phyloP scores from a whole-genome alignment of 2,113 vertebrate genomes.

The Rhombomys opimus region DNA sequence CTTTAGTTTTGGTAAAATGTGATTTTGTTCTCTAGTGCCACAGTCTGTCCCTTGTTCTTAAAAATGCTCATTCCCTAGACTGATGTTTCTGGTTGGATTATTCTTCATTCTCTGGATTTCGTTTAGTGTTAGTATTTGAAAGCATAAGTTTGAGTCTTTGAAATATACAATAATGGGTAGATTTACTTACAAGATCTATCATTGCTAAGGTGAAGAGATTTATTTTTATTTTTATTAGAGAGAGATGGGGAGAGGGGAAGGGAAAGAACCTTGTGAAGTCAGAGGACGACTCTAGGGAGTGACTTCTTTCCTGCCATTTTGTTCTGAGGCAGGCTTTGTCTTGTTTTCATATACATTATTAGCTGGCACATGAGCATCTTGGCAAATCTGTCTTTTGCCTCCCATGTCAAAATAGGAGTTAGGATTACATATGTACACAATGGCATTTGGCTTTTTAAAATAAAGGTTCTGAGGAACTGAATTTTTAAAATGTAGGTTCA shows the following conservation, averaged over 20 bases:
- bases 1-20: constrained; percentile 11
- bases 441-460: not conserved
- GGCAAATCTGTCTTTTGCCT: not conserved
- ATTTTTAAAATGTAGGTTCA: not conserved
- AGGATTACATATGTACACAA: not conserved
- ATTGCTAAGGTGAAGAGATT: constrained; percentile 53
- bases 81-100: constrained; percentile 36
- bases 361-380: not conserved
- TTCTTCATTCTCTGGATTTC: constrained; percentile 50
- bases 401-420: not conserved
- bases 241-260: not conserved
- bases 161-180: not conserved
- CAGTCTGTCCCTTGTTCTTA: constrained; percentile 18
- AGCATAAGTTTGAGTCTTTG: constrained; percentile 36
- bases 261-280: not conserved
- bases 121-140: constrained; percentile 62
- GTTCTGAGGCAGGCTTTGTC: not conserved
- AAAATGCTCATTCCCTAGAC: constrained; percentile 15
- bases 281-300: not conserved
- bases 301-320: not conserved
- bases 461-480: not conserved
- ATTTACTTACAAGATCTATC: constrained; percentile 38
- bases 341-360: not conserved
- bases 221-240: not conserved
- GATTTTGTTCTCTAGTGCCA: constrained; percentile 17